Conservation (phyloP, 2,797 vertebrate genomes). For the Gymnoscopelus microlampas region DNA sequence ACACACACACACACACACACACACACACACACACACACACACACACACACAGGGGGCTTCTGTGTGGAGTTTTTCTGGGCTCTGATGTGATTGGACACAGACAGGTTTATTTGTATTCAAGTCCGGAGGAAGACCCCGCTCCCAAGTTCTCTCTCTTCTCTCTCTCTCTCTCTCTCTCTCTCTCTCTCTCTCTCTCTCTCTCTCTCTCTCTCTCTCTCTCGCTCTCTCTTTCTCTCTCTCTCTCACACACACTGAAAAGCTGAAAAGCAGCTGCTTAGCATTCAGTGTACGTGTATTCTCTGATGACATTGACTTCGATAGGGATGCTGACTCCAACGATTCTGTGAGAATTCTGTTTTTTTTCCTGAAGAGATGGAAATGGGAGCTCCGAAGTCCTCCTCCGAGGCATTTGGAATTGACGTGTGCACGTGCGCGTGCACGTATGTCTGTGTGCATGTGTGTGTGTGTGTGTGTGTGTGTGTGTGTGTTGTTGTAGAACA, state of each 20-base stretch:
- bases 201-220: background rate
- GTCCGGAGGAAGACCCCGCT: constrained; percentile 32
- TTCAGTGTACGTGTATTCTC: constrained; percentile 22
- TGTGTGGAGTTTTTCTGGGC: constrained; percentile 50
- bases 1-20: constrained; percentile 55
- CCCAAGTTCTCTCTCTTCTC: constrained; percentile 37
- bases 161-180: constrained; percentile 18
- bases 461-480: constrained; percentile 22
- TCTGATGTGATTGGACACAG: constrained; percentile 57
- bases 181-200: constrained; percentile 12
- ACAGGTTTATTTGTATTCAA: constrained; percentile 59
- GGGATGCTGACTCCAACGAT: constrained; percentile 58
- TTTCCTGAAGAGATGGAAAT: constrained; percentile 61
- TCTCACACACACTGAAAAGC: background rate
- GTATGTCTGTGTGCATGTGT: constrained; percentile 15
- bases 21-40: constrained; percentile 27
- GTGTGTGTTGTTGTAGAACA: constrained; percentile 48
- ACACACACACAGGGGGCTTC: constrained; percentile 51
- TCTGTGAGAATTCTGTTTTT: constrained; percentile 35
- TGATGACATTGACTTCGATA: constrained; percentile 46
- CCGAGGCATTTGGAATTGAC: constrained; percentile 20
- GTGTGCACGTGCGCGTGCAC: background rate
- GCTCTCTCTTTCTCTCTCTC: background rate
- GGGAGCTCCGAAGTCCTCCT: constrained; percentile 46
- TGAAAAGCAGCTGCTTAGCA: constrained; percentile 8